Evolutionary conservation across 2,888 invertebrate species (phyloP).

Genomic region (Cosmorhoe ocellata): DNA sequence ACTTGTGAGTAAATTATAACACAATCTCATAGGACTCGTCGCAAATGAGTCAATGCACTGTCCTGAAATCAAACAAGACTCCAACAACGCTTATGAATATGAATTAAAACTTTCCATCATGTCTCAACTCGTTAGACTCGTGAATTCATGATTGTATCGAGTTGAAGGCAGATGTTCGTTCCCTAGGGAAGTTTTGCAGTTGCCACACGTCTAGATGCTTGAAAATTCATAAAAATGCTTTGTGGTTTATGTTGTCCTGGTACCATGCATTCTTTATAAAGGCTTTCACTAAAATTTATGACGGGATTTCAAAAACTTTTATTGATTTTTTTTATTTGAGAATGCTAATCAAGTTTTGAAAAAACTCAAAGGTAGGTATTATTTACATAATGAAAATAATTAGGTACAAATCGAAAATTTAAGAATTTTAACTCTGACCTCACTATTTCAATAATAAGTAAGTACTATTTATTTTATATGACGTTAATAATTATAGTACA

Average conservation of each 20-base stretch:
- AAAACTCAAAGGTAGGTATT: too few species aligned
- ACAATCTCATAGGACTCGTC: not conserved
- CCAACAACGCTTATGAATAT: conserved; percentile 14
- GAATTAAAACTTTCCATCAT: conserved; percentile 15
- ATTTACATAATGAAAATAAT: too few species aligned
- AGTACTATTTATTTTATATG: too few species aligned
- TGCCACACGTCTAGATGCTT: conserved; percentile 33
- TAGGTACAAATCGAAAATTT: too few species aligned
- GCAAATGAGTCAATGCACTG: conserved; percentile 10
- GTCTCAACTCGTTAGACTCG: conserved; percentile 7
- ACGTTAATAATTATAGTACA: too few species aligned
- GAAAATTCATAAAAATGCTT: conserved; percentile 17
- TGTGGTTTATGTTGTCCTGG: conserved; percentile 36
- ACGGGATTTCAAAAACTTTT: not conserved
- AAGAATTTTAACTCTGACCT: too few species aligned
- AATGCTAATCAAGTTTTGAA: too few species aligned
- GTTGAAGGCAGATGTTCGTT: conserved; percentile 48
- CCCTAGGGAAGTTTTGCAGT: conserved; percentile 46
- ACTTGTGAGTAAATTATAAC: too few species aligned
- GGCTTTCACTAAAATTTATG: conserved; percentile 11
- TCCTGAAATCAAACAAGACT: conserved; percentile 6
- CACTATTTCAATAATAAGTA: too few species aligned
- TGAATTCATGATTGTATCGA: conserved; percentile 36
- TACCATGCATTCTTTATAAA: conserved; percentile 20
- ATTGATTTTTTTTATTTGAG: too few species aligned